Evolutionary conservation across 2,888 invertebrate genomes (phyloP), one percentile per base, ranked within the genome.

Genomic region (Dolomedes plantarius): DNA sequence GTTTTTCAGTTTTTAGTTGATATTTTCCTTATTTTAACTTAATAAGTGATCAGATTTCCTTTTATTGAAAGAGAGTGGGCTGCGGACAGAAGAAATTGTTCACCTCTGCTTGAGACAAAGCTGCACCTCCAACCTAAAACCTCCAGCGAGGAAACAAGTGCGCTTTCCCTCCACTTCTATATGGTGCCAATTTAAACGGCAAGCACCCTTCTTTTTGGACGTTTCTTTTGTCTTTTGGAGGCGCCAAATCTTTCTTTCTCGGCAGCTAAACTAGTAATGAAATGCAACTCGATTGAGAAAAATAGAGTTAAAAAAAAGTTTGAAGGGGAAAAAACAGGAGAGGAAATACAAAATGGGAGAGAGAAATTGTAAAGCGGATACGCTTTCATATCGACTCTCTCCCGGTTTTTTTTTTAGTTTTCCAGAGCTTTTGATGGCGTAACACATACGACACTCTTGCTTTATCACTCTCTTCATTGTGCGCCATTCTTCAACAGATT

Each of bases 241-340:
- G 46, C 46, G 46, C 46, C 46, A 46, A 46, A 46, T 46, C 46
- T 46, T 16, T 46, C 46, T 46, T 46, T 46, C 46, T 16, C n/a
- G 7, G 46, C 9, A 7, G 13, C n/a, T 16, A 46, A 46, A 46
- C 46, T 46, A 46, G 46, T 46, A 46, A 46, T 46, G 46, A 46
- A 46, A 46, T 46, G 46, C 46, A 16, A 46, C n/a, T 46, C 46
- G 46, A 46, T 46, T 16, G 46, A 7, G n/a, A 46, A 46, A 46
- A 46, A 46, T 46, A 46, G 46, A 46, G 46, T 46, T 46, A 46
- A 46, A 46, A 46, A 46, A 46, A 46, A 46, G 46, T 46, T 46
- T 46, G 46, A 46, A 46, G 16, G 46, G 16, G 16, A 13, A 16
- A 16, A 46, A 46, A 46, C 46, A 46, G 16, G 46, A 46, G 2